phyloP scores from a whole-genome alignment of 2,888 invertebrate genomes.

The Euproctis similis region DNA sequence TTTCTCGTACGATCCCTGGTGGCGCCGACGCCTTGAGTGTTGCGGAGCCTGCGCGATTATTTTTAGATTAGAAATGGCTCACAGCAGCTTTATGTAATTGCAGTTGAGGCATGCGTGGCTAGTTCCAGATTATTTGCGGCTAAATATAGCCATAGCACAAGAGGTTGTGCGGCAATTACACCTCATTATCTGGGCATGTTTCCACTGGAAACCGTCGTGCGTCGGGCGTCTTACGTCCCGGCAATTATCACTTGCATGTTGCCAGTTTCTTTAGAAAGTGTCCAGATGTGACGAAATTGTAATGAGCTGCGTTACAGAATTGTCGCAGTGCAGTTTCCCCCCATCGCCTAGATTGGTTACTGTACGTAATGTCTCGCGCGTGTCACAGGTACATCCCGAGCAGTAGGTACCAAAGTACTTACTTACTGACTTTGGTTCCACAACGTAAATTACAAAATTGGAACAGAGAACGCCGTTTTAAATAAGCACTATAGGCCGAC shows the following conservation, averaged over 20 bases:
- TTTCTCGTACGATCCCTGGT: conserved; percentile 69
- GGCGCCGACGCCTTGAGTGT: conserved; percentile 71
- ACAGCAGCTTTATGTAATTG: conserved; percentile 76
- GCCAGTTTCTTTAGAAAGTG: conserved; percentile 73
- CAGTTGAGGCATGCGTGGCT: conserved; percentile 68
- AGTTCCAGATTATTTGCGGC: conserved; percentile 68
- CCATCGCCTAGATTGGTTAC: conserved; percentile 38
- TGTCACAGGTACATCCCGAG: conserved; percentile 49
- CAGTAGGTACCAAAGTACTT: conserved; percentile 31
- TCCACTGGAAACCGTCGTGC: conserved; percentile 62
- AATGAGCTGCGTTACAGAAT: conserved; percentile 57
- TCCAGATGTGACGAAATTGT: conserved; percentile 67
- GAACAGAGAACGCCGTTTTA: conserved; percentile 39
- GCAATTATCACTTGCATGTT: conserved; percentile 47
- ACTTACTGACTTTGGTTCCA: no score
- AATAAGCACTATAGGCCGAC: no score
- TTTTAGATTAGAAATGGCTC: conserved; percentile 76
- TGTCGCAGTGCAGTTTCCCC: conserved; percentile 45
- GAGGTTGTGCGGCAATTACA: conserved; percentile 68
- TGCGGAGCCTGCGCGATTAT: conserved; percentile 73
- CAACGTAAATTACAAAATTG: conserved; percentile 41
- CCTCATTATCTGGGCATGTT: conserved; percentile 74
- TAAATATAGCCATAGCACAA: conserved; percentile 72
- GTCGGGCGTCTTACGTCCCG: conserved; percentile 49
- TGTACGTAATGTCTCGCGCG: conserved; percentile 63